phyloP scores from a whole-genome alignment of 2,888 invertebrate genomes.

The Melinopterus prodromus region DNA sequence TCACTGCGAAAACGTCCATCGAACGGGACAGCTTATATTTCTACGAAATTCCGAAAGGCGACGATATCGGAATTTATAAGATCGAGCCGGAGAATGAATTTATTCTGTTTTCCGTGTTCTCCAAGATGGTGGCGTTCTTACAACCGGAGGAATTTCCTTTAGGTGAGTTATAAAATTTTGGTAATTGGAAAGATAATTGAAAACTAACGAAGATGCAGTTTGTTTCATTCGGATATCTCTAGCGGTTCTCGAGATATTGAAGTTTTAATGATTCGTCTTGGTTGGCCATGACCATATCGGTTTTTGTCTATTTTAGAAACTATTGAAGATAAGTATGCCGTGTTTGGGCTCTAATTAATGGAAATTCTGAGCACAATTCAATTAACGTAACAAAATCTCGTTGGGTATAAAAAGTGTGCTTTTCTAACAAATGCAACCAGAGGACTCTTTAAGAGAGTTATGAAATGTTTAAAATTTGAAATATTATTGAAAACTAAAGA shows the following conservation, averaged over 20 bases:
- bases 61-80: constrained; percentile 58
- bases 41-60: constrained; percentile 54
- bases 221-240: neutral
- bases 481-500: too few species aligned
- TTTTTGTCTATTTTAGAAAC: neutral
- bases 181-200: neutral
- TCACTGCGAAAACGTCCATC: neutral
- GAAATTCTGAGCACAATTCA: neutral
- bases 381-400: neutral
- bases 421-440: neutral
- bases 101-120: constrained; percentile 70
- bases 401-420: neutral
- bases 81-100: constrained; percentile 69
- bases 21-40: neutral
- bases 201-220: neutral
- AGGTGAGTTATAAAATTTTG: constrained; percentile 62
- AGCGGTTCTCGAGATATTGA: neutral
- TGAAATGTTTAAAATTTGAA: too few species aligned
- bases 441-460: too few species aligned
- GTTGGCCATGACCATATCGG: neutral
- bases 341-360: neutral
- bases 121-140: constrained; percentile 68
- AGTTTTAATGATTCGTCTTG: neutral
- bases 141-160: constrained; percentile 72
- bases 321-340: neutral